Conservation (phyloP, 35 echinoderm and acorn worm genomes). For the Holothuria glaberrima region DNA sequence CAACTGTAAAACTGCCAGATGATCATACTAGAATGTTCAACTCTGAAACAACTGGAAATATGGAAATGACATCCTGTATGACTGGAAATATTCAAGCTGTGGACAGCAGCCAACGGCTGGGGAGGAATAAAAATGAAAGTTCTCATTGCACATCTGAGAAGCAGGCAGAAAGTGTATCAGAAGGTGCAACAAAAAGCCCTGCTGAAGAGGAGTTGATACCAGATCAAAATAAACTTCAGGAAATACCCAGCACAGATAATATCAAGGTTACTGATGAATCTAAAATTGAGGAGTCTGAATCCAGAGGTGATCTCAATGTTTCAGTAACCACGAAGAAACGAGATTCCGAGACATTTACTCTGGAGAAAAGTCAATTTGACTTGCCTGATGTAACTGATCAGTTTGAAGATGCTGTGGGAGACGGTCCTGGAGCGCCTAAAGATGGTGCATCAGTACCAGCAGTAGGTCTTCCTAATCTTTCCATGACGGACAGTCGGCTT, state of each 20-base stretch:
- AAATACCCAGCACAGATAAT: neutral
- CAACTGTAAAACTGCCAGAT: neutral
- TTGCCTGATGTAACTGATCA: neutral
- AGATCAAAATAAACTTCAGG: neutral
- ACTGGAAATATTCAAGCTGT: neutral
- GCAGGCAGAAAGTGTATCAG: too few species aligned
- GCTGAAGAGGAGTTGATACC: too few species aligned
- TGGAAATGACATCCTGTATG: neutral
- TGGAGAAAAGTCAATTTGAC: neutral
- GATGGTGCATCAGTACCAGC: too few species aligned
- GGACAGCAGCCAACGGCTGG: too few species aligned
- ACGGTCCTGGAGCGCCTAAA: too few species aligned
- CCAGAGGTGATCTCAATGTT: too few species aligned
- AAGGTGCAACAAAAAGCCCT: too few species aligned
- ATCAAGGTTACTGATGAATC: neutral
- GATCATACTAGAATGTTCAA: neutral
- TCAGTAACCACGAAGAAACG: neutral
- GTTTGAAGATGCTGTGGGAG: neutral
- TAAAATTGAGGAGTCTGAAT: too few species aligned
- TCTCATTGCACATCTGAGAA: too few species aligned
- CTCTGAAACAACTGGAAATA: neutral
- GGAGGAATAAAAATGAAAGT: too few species aligned
- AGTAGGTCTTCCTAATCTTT: too few species aligned
- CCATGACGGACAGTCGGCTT: too few species aligned
- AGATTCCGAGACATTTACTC: slow-evolving; percentile 19